Evolutionary conservation across 2,113 vertebrate genomes (phyloP).

Genomic region (Fregata magnificens): DNA sequence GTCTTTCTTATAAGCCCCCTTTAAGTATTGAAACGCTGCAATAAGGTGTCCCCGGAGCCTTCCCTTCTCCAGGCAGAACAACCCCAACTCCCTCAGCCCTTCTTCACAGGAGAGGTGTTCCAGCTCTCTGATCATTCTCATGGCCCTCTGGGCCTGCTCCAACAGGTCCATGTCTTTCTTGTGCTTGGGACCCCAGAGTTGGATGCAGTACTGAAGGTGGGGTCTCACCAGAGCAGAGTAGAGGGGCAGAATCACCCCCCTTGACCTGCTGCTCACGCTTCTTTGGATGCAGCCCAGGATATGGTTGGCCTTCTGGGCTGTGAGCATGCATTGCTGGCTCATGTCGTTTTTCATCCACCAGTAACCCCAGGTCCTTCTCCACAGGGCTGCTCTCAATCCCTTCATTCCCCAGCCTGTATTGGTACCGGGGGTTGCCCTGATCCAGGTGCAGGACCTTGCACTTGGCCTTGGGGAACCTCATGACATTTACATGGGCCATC

Average conservation of each 20-base stretch:
- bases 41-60: fast-evolving
- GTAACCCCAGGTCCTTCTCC: fast-evolving
- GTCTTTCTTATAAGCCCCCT: background rate
- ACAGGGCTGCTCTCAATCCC: background rate
- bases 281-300: background rate
- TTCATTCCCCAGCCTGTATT: fast-evolving
- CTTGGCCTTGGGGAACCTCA: no score
- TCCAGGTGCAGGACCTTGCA: background rate
- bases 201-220: fast-evolving
- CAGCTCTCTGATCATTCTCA: fast-evolving
- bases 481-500: fast-evolving
- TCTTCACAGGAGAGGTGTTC: fast-evolving
- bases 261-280: fast-evolving
- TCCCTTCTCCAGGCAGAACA: background rate
- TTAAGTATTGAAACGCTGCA: background rate
- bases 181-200: background rate
- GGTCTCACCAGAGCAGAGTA: fast-evolving
- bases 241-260: background rate
- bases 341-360: fast-evolving
- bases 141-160: fast-evolving
- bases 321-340: fast-evolving
- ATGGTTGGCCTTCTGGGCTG: fast-evolving
- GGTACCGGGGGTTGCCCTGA: fast-evolving
- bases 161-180: background rate
- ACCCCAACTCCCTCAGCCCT: background rate